Evolutionary conservation across 2,113 vertebrate genomes (phyloP).

Genomic region (Pogonocichla stellata): DNA sequence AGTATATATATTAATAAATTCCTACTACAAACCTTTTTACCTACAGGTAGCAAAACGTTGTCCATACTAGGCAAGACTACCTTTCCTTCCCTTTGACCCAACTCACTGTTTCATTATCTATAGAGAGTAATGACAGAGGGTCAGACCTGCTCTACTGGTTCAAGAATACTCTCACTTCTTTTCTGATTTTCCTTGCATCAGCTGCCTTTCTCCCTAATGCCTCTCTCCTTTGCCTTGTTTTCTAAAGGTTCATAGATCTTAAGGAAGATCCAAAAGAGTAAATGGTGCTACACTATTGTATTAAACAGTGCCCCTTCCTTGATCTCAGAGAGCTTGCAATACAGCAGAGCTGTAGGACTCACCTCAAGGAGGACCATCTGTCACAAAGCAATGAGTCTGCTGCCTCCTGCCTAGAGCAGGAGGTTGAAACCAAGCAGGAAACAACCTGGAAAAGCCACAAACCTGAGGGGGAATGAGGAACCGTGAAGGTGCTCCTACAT

Average conservation of each 20-base stretch:
- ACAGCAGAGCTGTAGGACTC: neutral
- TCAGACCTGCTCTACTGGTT: neutral
- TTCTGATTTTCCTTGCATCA: neutral
- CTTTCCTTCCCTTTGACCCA: neutral
- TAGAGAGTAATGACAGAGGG: neutral
- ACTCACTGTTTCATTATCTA: neutral
- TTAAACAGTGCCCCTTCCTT: neutral
- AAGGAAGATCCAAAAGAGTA: neutral
- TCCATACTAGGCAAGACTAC: neutral
- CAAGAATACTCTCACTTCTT: neutral
- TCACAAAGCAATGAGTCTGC: neutral
- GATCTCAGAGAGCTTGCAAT: neutral
- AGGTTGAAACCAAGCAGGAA: neutral
- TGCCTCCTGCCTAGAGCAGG: neutral
- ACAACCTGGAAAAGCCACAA: neutral
- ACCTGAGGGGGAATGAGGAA: neutral
- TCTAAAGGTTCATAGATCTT: neutral
- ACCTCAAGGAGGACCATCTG: neutral
- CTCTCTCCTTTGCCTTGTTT: neutral
- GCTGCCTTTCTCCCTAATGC: neutral
- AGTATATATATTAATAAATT: neutral
- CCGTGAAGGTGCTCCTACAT: neutral
- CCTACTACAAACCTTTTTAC: neutral
- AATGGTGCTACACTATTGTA: neutral
- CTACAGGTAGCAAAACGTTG: neutral